phyloP scores from a whole-genome alignment of 1,140 invertebrate genomes.

The Hyphantria cunea region DNA sequence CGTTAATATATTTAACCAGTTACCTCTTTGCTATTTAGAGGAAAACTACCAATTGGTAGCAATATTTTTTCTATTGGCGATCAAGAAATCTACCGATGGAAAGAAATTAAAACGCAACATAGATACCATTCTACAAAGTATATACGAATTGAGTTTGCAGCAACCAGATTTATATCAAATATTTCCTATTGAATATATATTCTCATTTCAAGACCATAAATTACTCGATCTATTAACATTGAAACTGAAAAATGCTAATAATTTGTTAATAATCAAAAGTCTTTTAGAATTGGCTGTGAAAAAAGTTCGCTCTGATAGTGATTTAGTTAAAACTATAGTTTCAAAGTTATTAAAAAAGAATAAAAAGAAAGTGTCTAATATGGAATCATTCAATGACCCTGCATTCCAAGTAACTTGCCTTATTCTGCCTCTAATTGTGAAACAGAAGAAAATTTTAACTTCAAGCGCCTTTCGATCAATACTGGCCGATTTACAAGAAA shows the following conservation, averaged over 20 bases:
- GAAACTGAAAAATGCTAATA: conserved; percentile 58
- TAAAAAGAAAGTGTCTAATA: conserved; percentile 41
- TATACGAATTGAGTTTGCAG: conserved; percentile 64
- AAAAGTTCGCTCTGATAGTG: conserved; percentile 65
- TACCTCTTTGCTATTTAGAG: conserved; percentile 62
- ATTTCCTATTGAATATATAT: conserved; percentile 60
- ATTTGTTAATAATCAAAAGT: conserved; percentile 53
- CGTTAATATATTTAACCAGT: conserved; percentile 52
- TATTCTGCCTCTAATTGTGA: conserved; percentile 64
- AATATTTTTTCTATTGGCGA: conserved; percentile 57
- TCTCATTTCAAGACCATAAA: conserved; percentile 54
- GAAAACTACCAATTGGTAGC: conserved; percentile 65
- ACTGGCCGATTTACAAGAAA: conserved; percentile 69
- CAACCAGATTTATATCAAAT: conserved; percentile 67
- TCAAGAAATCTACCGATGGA: conserved; percentile 55
- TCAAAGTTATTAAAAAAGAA: conserved; percentile 60
- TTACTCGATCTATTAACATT: conserved; percentile 60
- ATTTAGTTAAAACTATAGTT: conserved; percentile 59
- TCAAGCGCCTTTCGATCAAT: conserved; percentile 64
- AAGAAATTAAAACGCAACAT: conserved; percentile 58
- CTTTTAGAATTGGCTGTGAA: conserved; percentile 64
- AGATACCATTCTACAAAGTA: conserved; percentile 53
- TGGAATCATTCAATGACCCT: conserved; percentile 60
- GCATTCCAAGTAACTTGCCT: conserved; percentile 70
- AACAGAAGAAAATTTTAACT: conserved; percentile 65